Conservation (phyloP, 2,797 vertebrate genomes). For the Steatocranus sp. region DNA sequence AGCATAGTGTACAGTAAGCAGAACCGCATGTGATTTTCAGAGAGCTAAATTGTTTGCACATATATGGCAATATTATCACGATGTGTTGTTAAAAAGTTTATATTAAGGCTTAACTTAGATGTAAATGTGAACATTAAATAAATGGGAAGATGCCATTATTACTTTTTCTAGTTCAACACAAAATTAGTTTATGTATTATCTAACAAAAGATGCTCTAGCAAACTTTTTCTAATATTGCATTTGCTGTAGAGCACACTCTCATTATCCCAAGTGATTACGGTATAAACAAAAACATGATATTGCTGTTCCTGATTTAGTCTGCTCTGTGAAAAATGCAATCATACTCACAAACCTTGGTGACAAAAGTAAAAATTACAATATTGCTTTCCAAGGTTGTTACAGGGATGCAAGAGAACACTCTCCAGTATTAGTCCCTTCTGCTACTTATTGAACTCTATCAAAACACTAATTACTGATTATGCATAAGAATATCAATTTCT, state of each 20-base stretch:
- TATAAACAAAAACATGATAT: conserved; percentile 1
- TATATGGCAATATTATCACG: neutral
- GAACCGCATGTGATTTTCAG: neutral
- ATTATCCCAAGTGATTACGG: conserved; percentile 1
- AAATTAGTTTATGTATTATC: neutral
- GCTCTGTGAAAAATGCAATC: conserved; percentile 4
- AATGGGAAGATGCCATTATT: neutral
- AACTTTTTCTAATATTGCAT: neutral
- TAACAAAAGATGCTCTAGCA: neutral
- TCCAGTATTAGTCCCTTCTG: neutral
- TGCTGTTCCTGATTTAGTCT: conserved; percentile 5
- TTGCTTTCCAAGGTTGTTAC: neutral
- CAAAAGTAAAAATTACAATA: conserved; percentile 22
- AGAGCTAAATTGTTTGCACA: conserved; percentile 2
- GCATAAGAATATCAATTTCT: neutral
- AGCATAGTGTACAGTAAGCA: neutral
- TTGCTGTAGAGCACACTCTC: neutral
- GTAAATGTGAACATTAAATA: neutral
- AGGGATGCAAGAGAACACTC: neutral
- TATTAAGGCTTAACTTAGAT: neutral
- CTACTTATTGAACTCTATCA: neutral
- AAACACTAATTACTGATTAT: neutral
- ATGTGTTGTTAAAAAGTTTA: neutral
- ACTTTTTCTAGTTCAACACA: neutral
- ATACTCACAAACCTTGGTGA: neutral